These are phyloP conservation scores for Trachelus tabidus DNA, from an alignment of 2,888 invertebrate genomes.

Conservation along the genomic window DNA sequence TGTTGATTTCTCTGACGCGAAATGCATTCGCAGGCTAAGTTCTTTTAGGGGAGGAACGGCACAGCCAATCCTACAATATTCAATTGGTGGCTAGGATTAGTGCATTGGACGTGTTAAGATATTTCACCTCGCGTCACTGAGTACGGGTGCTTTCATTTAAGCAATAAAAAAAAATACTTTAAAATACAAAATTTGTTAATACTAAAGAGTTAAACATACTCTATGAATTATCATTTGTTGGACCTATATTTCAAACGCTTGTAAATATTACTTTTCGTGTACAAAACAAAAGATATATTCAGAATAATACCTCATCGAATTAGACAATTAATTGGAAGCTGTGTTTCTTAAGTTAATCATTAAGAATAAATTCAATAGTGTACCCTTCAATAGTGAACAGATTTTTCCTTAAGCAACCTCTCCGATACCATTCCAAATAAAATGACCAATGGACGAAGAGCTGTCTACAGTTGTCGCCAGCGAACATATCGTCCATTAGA, in stretches of 20 bases:
- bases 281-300: not conserved
- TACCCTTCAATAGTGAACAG: not conserved
- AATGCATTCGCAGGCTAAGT: not conserved
- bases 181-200: not conserved
- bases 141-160: not conserved
- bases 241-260: not conserved
- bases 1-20: not conserved
- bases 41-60: not conserved
- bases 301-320: not conserved
- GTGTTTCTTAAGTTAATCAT: not conserved
- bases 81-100: slow-evolving; percentile 2
- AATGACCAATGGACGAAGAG: not conserved
- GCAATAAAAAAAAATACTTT: not conserved
- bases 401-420: not conserved
- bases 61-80: not conserved
- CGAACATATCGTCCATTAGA: not conserved
- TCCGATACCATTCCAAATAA: not conserved
- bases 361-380: not conserved
- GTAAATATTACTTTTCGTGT: not conserved
- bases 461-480: not conserved
- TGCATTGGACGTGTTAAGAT: slow-evolving; percentile 1
- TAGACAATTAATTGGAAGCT: not conserved
- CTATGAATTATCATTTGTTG: not conserved
- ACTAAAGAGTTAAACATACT: not conserved
- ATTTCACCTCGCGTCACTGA: not conserved